These are phyloP conservation scores for Adelges cooleyi DNA, from an alignment of 1,140 invertebrate genomes.

Conservation along the genomic window DNA sequence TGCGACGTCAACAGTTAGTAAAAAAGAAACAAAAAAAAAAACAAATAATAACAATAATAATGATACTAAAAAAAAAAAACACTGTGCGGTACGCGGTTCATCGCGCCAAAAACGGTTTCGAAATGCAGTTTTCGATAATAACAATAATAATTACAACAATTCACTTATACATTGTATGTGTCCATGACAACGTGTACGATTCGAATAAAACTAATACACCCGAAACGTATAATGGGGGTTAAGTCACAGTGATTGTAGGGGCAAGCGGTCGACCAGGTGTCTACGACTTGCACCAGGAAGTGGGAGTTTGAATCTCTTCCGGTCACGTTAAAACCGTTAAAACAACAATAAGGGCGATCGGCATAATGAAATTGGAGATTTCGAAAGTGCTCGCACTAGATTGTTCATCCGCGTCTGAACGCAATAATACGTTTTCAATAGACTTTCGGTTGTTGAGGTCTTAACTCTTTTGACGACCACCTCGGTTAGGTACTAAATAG, in stretches of 20 bases:
- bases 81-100: too few relatives aligned
- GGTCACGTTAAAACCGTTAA: conserved; percentile 25
- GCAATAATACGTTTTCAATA: background rate
- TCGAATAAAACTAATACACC: background rate
- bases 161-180: background rate
- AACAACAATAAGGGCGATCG: conserved; percentile 1
- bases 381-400: background rate
- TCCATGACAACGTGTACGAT: background rate
- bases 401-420: background rate
- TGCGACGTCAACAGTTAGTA: background rate
- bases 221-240: conserved; percentile 13
- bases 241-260: conserved; percentile 17
- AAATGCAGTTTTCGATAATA: too few relatives aligned
- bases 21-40: too few relatives aligned
- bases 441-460: background rate
- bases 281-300: conserved; percentile 24
- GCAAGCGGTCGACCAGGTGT: conserved; percentile 12
- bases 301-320: conserved; percentile 28
- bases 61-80: too few relatives aligned
- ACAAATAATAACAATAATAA: too few relatives aligned
- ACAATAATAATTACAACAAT: too few relatives aligned
- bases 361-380: conserved; percentile 1
- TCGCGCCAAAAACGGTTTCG: too few relatives aligned
- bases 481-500: too few relatives aligned
- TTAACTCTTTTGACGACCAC: too few relatives aligned